Percentiles rank a stretch among this genome's conserved stretches.
Evolutionary conservation across 1,140 invertebrate species (phyloP).

Genomic region (Platorchestia sp.): DNA sequence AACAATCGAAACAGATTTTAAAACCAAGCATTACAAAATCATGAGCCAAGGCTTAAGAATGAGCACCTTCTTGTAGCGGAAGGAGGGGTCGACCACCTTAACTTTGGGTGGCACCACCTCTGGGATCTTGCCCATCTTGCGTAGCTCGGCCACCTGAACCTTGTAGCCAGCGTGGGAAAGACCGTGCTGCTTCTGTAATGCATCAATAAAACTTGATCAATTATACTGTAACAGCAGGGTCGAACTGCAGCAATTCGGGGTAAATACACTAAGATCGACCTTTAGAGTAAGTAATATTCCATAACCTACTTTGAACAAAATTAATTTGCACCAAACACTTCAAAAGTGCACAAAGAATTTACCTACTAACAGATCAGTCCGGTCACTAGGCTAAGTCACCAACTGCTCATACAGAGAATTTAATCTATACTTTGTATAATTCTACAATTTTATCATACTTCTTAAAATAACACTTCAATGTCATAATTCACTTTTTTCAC

Average conservation of each 20-base stretch:
- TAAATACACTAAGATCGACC: neutral
- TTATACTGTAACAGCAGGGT: neutral
- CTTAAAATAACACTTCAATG: neutral
- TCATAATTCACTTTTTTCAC: too few relatives aligned
- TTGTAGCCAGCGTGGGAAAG: constrained; percentile 65
- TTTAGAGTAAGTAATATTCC: too few relatives aligned
- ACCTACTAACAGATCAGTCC: neutral
- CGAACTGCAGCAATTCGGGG: neutral
- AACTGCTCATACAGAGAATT: too few relatives aligned
- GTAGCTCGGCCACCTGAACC: constrained; percentile 63
- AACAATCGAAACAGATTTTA: too few relatives aligned
- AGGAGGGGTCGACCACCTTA: constrained; percentile 65
- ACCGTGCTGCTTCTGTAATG: constrained; percentile 55
- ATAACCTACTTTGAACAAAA: too few relatives aligned
- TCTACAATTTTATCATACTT: neutral
- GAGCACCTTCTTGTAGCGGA: constrained; percentile 64
- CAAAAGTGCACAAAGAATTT: too few relatives aligned
- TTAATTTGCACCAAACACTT: too few relatives aligned
- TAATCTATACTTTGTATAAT: too few relatives aligned
- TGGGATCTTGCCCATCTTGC: constrained; percentile 66
- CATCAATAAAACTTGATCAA: neutral
- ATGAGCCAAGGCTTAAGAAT: too few relatives aligned
- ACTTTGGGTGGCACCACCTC: constrained; percentile 65
- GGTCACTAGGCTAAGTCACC: neutral
- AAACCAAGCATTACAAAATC: too few relatives aligned